Percentiles rank a stretch among this genome's conserved stretches.
Conservation (phyloP, 2,113 vertebrate genomes). For the Nymphicus hollandicus region DNA sequence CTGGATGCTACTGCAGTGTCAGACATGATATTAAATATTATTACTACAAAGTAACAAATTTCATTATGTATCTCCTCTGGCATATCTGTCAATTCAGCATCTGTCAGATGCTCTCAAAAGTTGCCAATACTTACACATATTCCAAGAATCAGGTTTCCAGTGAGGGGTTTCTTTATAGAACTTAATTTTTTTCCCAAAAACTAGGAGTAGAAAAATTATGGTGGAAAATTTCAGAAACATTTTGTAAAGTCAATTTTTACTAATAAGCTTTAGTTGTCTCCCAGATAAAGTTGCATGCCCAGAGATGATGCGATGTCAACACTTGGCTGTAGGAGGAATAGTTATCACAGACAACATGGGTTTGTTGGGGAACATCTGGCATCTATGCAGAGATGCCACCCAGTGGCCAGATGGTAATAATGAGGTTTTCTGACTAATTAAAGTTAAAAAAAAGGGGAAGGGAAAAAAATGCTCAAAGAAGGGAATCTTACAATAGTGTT, state of each 20-base stretch:
- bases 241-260: not conserved
- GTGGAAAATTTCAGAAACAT: not conserved
- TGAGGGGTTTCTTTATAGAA: not conserved
- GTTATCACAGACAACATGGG: not conserved
- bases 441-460: too few relatives aligned
- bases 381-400: conserved; percentile 36
- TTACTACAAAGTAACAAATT: not conserved
- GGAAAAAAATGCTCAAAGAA: fast-evolving
- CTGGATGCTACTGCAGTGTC: not conserved
- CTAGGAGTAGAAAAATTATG: not conserved
- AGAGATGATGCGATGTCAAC: not conserved
- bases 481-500: not conserved
- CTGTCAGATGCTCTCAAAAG: not conserved
- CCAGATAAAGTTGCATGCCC: fast-evolving
- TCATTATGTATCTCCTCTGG: not conserved
- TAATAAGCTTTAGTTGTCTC: not conserved
- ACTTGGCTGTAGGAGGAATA: not conserved
- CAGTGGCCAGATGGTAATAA: conserved; percentile 22
- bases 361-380: not conserved
- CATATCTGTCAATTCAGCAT: not conserved
- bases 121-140: not conserved
- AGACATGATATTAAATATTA: not conserved
- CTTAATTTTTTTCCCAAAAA: not conserved
- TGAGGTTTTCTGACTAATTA: not conserved
- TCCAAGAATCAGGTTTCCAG: not conserved